Conservation (phyloP, 2,113 vertebrate species). For the Oceanites oceanicus region DNA sequence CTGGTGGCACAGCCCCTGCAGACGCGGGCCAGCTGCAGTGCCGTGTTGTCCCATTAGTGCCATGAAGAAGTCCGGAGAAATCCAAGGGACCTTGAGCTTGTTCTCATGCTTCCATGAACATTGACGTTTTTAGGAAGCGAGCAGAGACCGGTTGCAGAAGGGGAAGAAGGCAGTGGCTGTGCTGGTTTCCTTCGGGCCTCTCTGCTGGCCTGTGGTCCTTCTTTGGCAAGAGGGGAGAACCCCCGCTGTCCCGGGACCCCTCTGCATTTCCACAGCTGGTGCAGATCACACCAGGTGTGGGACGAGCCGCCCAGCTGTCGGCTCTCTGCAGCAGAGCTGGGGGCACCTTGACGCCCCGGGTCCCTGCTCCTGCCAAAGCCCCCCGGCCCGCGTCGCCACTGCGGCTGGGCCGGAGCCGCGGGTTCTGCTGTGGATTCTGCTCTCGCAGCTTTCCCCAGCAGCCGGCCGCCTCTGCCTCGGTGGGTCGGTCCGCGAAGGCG, state of each 20-base stretch:
- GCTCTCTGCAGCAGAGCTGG: no score
- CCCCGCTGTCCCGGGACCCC: no score
- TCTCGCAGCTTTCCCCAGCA: background rate
- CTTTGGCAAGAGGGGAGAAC: background rate
- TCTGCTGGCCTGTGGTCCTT: background rate
- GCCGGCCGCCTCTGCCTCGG: background rate
- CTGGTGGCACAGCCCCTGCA: no score
- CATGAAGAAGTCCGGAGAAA: background rate
- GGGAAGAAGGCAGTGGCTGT: fast-evolving
- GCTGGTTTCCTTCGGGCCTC: background rate
- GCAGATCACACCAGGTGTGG: no score
- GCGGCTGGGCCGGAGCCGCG: background rate
- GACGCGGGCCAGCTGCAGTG: fast-evolving
- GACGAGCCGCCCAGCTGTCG: fast-evolving
- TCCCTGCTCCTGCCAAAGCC: background rate
- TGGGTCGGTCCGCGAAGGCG: fast-evolving
- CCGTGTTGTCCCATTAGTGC: background rate
- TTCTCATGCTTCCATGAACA: background rate
- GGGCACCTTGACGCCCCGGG: background rate
- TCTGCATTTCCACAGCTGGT: no score
- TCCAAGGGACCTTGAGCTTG: no score
- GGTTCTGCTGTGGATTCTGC: background rate
- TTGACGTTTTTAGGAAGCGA: background rate
- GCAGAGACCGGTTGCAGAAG: background rate
- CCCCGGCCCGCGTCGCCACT: fast-evolving